Evolutionary conservation across 2,888 invertebrate genomes (phyloP).

Genomic region (Cyrtodaria siliqua): DNA sequence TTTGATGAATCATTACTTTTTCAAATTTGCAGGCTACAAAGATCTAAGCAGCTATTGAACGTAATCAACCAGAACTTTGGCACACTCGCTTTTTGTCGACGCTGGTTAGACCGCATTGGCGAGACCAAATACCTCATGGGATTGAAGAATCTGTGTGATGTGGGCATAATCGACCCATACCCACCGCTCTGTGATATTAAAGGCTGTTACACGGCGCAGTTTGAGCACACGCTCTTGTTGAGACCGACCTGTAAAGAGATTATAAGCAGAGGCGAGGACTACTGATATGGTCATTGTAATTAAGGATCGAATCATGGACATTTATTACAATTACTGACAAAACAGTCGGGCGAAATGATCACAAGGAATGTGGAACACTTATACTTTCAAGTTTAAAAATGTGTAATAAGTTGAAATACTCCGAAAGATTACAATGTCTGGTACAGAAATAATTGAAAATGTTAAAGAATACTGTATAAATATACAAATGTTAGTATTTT

Average conservation of each 20-base stretch:
- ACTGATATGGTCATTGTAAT: too few relatives aligned
- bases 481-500: too few relatives aligned
- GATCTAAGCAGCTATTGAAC: constrained; percentile 96
- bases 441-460: too few relatives aligned
- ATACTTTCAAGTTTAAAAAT: too few relatives aligned
- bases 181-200: constrained; percentile 99
- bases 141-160: constrained; percentile 98
- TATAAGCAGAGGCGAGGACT: constrained; percentile 98
- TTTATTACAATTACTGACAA: too few relatives aligned
- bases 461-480: too few relatives aligned
- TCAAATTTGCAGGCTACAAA: constrained; percentile 90
- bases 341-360: too few relatives aligned
- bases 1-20: too few relatives aligned
- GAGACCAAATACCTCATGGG: constrained; percentile 99
- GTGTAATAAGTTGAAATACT: too few relatives aligned
- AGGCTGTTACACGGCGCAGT: constrained; percentile 99
- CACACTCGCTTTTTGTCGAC: constrained; percentile 99
- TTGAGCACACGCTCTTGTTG: constrained; percentile 98
- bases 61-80: constrained; percentile 98
- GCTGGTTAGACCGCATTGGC: constrained; percentile 99
- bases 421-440: too few relatives aligned
- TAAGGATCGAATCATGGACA: too few relatives aligned
- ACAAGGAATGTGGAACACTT: too few relatives aligned
- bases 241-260: constrained; percentile 99
- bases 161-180: constrained; percentile 98